Percentiles rank a stretch among this genome's conserved stretches.
Evolutionary conservation across 2,797 vertebrate genomes (phyloP).

Genomic region (Micrastur ruficollis): DNA sequence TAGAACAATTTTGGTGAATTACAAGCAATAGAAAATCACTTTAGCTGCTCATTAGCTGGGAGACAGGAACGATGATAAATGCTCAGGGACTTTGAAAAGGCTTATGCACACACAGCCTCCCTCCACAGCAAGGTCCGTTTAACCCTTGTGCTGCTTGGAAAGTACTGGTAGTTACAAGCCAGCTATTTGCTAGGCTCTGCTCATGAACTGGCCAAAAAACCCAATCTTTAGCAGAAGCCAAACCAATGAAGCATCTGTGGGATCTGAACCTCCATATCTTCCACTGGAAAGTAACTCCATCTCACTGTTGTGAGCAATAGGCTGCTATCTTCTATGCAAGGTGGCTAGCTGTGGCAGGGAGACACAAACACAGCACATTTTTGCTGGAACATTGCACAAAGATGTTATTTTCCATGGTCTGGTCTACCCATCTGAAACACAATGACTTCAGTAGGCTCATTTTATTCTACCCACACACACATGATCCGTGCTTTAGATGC

Average conservation of each 20-base stretch:
- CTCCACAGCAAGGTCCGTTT: slow-evolving; percentile 10
- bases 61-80: slow-evolving; percentile 68
- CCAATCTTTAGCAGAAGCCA: not conserved
- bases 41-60: slow-evolving; percentile 70
- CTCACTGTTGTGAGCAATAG: not conserved
- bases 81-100: slow-evolving; percentile 32
- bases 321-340: not conserved
- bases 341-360: not conserved
- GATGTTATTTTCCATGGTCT: not conserved
- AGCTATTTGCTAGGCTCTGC: not conserved
- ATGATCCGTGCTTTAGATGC: not conserved
- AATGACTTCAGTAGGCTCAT: not conserved
- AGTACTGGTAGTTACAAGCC: not conserved
- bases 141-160: not conserved
- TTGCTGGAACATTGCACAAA: not conserved
- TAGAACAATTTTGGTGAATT: slow-evolving; percentile 76
- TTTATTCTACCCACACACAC: not conserved
- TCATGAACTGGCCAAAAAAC: fast-evolving
- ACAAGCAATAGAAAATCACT: slow-evolving; percentile 78
- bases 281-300: not conserved
- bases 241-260: not conserved
- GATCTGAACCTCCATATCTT: not conserved
- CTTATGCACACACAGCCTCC: not conserved
- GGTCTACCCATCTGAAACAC: not conserved
- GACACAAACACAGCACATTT: not conserved